Evolutionary conservation across 1,140 invertebrate genomes (phyloP).

Genomic region (Brachionus koreanus): DNA sequence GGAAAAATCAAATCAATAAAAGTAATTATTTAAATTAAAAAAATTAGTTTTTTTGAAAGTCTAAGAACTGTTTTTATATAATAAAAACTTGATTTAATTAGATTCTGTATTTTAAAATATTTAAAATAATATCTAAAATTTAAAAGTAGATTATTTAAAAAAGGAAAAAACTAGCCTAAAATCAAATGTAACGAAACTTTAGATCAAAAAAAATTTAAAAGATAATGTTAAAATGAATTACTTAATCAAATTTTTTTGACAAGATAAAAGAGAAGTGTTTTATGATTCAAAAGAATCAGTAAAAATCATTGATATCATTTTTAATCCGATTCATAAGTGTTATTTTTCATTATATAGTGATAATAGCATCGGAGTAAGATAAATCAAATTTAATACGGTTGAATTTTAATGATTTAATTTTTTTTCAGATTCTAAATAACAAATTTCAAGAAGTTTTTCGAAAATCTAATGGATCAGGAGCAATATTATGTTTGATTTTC

Average conservation of each 20-base stretch:
- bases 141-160: neutral
- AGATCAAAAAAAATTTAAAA: neutral
- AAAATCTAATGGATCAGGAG: conserved; percentile 52
- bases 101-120: neutral
- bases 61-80: neutral
- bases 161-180: neutral
- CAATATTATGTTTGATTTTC: conserved; percentile 56
- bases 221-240: neutral
- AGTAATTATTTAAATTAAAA: too few relatives aligned
- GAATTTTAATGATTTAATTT: neutral
- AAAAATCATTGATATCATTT: conserved; percentile 5
- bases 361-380: neutral
- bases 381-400: neutral
- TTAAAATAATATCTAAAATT: neutral
- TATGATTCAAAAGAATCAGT: neutral
- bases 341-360: conserved; percentile 13
- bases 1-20: conserved; percentile 5
- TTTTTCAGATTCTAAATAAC: conserved; percentile 53
- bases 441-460: conserved; percentile 55
- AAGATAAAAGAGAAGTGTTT: neutral
- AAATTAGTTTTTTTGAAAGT: too few relatives aligned
- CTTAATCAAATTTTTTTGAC: neutral
- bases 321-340: neutral
- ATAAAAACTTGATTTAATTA: neutral
- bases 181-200: too few relatives aligned